Base-by-base conservation (phyloP, 2,797 vertebrate species). In the Phyllotis vaccarum region DNA sequence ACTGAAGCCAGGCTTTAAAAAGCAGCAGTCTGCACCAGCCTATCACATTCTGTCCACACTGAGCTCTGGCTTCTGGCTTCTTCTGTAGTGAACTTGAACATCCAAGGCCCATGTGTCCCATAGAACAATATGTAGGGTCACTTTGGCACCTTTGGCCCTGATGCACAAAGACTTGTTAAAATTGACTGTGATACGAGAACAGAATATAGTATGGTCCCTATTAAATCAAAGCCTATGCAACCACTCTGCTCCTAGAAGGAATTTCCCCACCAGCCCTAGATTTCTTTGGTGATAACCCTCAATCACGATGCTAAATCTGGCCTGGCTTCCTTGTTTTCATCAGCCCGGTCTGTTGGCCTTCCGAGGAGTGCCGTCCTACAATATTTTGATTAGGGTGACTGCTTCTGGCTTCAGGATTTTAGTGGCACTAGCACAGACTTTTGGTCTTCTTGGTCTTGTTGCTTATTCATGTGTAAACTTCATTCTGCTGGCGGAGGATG, bases 341-440 rank as follows among this genome's bases (percentile, higher is more conserved):
- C 31, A 43, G 27, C 34, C 43, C 31, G 4, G 10, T 12, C 81
- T 54, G 58, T 31, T 64, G 46, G 46, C 54, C 62, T n/a, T 76
- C 43, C 66, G 5, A 0, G 0, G 5, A 0, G 0, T 22, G 19
- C 13, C 29, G 52, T 62, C 58, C 34, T 11, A 40, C 62, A 64
- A 46, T 70, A 82, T 66, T 82, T 82, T 86, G 62, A 78, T 95
- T 7, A 89, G 76, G 52, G 62, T 49, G 64, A 8, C 62, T 95
- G 75, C 79, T 62, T 66, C 58, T 54, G 85, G n/a, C n/a, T 90
- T 40, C 16, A 3, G n/a, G 54, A 14, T 89, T 83, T 92, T 92
- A 46, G 78, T 94, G 40, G 75, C 46, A 16, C 85, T 80, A 66
- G 52, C 21, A 58, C 37, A 72, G 24, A 74, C 52, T 27, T 60